Conservation (phyloP, 2,113 vertebrate genomes). For the Callionymus lyra region DNA sequence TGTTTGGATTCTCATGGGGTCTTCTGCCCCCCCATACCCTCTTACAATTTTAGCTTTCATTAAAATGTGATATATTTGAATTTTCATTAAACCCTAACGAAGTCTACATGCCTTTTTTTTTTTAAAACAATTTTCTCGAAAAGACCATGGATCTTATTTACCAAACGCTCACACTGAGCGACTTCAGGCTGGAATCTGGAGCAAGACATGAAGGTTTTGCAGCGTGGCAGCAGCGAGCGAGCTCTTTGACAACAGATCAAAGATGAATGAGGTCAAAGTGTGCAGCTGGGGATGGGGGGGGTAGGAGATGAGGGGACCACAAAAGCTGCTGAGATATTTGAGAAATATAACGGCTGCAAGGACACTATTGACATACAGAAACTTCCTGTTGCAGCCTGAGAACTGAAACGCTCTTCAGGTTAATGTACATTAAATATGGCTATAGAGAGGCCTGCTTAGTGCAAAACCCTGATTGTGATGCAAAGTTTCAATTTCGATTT, state of each 20-base stretch:
- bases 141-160: slow-evolving; percentile 47
- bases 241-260: slow-evolving; percentile 62
- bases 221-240: slow-evolving; percentile 31
- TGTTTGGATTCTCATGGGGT: too few species aligned
- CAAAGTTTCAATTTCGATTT: slow-evolving; percentile 26
- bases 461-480: slow-evolving; percentile 23
- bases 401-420: slow-evolving; percentile 32
- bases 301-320: slow-evolving; percentile 29
- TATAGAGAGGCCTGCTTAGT: slow-evolving; percentile 20
- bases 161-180: slow-evolving; percentile 42
- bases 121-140: too few species aligned
- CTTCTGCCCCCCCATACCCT: too few species aligned
- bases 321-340: slow-evolving; percentile 8
- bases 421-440: slow-evolving; percentile 23
- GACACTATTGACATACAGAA: slow-evolving; percentile 3
- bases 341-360: slow-evolving; percentile 13
- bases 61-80: too few species aligned
- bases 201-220: slow-evolving; percentile 41
- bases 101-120: too few species aligned
- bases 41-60: too few species aligned
- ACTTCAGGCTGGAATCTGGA: slow-evolving; percentile 46
- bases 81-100: too few species aligned
- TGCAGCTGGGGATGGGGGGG: slow-evolving; percentile 45
- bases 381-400: neutral
- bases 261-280: slow-evolving; percentile 62